Evolutionary conservation across 1,140 invertebrate species (phyloP).

Genomic region (Delia radicum): DNA sequence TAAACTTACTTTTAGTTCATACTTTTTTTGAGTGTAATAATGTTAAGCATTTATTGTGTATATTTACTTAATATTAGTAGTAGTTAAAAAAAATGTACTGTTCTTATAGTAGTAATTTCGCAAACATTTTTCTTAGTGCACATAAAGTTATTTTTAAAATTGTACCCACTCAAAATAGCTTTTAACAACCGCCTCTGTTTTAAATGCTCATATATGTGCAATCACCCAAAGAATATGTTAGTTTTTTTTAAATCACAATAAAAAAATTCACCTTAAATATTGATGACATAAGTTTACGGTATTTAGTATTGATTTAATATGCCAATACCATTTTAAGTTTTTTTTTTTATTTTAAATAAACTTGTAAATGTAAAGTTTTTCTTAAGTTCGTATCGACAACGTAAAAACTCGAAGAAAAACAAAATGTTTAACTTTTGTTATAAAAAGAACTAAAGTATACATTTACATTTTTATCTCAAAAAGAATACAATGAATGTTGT

Average conservation of each 20-base stretch:
- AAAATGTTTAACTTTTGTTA: not conserved
- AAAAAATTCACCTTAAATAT: constrained; percentile 10
- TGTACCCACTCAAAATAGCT: no score
- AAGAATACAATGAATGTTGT: not conserved
- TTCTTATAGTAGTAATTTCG: no score
- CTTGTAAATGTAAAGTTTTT: not conserved
- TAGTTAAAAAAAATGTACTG: no score
- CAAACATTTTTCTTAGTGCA: no score
- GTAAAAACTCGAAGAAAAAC: not conserved
- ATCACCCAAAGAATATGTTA: not conserved
- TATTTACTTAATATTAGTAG: no score
- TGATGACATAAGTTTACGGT: constrained; percentile 19
- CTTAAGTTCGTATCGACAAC: not conserved
- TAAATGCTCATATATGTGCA: not conserved
- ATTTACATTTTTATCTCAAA: not conserved
- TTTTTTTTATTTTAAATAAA: not conserved
- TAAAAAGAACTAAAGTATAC: not conserved
- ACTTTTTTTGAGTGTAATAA: no score
- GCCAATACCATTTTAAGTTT: constrained; percentile 3
- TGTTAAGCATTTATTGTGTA: no score
- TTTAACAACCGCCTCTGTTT: not conserved
- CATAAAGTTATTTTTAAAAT: no score
- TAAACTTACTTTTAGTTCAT: no score
- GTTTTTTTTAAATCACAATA: not conserved
- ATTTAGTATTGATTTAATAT: constrained; percentile 21